phyloP scores from a whole-genome alignment of 2,113 vertebrate genomes.

The Rhynchomys soricoides region DNA sequence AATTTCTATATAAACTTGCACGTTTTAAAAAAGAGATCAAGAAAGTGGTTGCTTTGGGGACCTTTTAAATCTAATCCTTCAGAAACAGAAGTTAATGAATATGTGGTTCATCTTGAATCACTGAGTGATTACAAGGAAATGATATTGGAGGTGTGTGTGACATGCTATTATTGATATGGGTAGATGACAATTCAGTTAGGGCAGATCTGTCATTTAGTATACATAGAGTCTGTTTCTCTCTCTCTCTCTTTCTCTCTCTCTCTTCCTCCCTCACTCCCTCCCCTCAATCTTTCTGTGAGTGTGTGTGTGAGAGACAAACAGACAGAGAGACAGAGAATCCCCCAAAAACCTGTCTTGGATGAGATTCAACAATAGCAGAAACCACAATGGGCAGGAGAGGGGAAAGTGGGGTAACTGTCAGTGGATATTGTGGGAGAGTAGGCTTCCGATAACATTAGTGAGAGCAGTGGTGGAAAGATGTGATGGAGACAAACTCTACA shows the following conservation, averaged over 20 bases:
- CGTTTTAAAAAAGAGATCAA: not conserved
- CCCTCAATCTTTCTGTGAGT: rapidly evolving
- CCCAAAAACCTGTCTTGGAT: not conserved
- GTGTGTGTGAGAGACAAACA: not conserved
- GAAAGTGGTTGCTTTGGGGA: not conserved
- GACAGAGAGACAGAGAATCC: not conserved
- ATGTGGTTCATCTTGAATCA: not conserved
- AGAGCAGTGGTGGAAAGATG: not conserved
- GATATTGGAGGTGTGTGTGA: not conserved
- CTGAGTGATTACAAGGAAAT: not conserved
- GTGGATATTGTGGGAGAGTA: too few relatives aligned
- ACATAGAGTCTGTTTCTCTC: not conserved
- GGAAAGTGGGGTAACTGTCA: not conserved
- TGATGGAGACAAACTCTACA: not conserved
- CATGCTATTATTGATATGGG: not conserved
- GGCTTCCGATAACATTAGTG: not conserved
- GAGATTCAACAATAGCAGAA: not conserved
- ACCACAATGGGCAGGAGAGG: not conserved
- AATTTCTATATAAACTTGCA: not conserved
- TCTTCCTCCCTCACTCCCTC: not conserved
- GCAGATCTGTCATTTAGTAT: not conserved
- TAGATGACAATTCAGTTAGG: not conserved
- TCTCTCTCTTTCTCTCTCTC: not conserved
- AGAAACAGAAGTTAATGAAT: not conserved
- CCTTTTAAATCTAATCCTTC: not conserved